Percentiles rank a stretch among this genome's conserved stretches.
These are phyloP conservation scores for Eilema griseolum DNA, from an alignment of 2,888 invertebrate species.

Conservation along the genomic window DNA sequence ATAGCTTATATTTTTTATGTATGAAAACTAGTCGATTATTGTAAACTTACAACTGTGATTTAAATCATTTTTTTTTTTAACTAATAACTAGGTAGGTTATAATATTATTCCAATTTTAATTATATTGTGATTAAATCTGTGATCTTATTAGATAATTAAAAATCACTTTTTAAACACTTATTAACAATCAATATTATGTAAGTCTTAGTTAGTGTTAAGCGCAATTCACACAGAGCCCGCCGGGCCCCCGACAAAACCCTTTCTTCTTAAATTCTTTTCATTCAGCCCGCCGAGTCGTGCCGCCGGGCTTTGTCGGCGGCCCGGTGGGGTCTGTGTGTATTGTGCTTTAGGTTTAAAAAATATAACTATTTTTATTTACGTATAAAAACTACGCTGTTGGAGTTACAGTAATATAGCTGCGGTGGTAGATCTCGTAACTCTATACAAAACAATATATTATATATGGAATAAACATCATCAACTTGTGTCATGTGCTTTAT, in stretches of 20 bases:
- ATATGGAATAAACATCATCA: not conserved
- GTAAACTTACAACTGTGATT: not conserved
- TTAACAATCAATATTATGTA: not conserved
- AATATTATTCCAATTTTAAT: slow-evolving; percentile 7
- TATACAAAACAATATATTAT: not conserved
- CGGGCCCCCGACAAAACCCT: no score
- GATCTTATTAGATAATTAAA: not conserved
- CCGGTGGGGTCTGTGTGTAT: no score
- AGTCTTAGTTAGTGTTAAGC: no score
- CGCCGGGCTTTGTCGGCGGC: no score
- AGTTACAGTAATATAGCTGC: not conserved
- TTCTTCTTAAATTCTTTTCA: no score
- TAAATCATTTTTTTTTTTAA: not conserved
- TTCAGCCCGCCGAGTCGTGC: no score
- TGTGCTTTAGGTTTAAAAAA: no score
- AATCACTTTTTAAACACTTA: no score
- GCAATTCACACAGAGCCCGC: no score
- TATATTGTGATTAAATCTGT: not conserved
- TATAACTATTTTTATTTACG: no score
- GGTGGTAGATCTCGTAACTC: no score
- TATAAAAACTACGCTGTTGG: no score
- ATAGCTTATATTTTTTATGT: not conserved
- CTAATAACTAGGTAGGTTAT: not conserved
- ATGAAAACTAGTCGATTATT: slow-evolving; percentile 3
- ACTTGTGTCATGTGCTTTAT: not conserved